Conservation (phyloP, 2,888 invertebrate genomes). For the Glaucopsyche alexis region DNA sequence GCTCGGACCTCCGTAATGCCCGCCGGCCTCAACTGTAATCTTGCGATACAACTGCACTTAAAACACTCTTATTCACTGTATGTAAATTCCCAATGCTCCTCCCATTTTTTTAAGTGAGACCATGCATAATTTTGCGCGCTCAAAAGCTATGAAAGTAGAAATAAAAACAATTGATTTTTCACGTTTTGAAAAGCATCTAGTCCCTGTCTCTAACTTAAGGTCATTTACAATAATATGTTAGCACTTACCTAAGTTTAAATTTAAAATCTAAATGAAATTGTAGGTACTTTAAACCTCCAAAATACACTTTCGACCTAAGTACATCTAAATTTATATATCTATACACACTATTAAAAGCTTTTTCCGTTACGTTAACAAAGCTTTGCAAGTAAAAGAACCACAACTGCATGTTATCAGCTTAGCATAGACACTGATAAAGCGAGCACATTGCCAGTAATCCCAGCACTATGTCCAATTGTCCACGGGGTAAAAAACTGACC, state of each 20-base stretch:
- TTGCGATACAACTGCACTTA: constrained; percentile 6
- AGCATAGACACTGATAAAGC: constrained; percentile 8
- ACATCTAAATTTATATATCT: no score
- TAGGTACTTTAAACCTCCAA: no score
- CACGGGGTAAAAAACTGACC: constrained; percentile 44
- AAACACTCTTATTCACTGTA: constrained; percentile 1
- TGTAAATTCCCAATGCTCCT: not conserved
- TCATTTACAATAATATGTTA: no score
- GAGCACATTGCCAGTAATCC: constrained; percentile 7
- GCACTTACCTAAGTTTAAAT: no score
- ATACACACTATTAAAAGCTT: no score
- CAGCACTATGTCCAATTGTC: constrained; percentile 1
- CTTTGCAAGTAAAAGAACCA: not conserved
- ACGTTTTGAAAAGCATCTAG: no score
- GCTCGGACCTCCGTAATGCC: constrained; percentile 60
- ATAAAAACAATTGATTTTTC: no score
- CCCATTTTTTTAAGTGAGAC: not conserved
- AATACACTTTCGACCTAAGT: no score
- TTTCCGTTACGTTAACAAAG: not conserved
- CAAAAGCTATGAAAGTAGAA: not conserved
- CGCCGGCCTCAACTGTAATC: constrained; percentile 38
- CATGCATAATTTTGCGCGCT: not conserved
- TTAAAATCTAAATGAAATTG: no score
- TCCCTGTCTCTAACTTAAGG: no score
- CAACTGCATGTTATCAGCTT: not conserved